phyloP scores from a whole-genome alignment of 2,797 vertebrate genomes.

The Rhadinocentrus ornatus region DNA sequence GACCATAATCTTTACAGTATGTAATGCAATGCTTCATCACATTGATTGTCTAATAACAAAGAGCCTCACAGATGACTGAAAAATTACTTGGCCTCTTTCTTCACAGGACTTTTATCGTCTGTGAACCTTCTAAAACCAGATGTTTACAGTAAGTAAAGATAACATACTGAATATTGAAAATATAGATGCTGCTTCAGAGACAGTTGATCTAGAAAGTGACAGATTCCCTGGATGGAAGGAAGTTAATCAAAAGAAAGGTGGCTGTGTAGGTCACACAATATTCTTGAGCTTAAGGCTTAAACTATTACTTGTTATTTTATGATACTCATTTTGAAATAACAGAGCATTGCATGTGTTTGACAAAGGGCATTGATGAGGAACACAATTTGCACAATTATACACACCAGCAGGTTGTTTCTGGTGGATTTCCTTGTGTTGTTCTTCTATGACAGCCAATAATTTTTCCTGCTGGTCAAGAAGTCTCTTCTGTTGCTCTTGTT shows the following conservation, averaged over 20 bases:
- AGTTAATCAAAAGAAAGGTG: neutral
- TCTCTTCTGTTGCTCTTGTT: conserved; percentile 96
- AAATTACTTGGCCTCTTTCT: neutral
- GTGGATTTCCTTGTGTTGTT: conserved; percentile 98
- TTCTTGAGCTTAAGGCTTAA: neutral
- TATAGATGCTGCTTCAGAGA: too few species aligned
- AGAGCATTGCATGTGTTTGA: neutral
- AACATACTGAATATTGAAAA: too few species aligned
- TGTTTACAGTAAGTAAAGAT: neutral
- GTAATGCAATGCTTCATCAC: neutral
- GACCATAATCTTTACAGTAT: neutral
- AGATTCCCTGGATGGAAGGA: neutral
- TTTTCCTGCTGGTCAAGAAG: conserved; percentile 97
- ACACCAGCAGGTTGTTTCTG: conserved; percentile 87
- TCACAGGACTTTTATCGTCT: neutral
- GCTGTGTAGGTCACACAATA: neutral
- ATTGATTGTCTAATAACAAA: neutral
- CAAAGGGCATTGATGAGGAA: neutral
- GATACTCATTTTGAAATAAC: neutral
- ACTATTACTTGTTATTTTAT: neutral
- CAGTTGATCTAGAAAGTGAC: neutral
- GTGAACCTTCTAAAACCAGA: neutral
- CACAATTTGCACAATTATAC: conserved; percentile 7
- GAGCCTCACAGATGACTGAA: neutral
- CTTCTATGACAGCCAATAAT: conserved; percentile 93